Conservation (phyloP, 2,888 invertebrate genomes). For the Hirtodrosophila histrioides region DNA sequence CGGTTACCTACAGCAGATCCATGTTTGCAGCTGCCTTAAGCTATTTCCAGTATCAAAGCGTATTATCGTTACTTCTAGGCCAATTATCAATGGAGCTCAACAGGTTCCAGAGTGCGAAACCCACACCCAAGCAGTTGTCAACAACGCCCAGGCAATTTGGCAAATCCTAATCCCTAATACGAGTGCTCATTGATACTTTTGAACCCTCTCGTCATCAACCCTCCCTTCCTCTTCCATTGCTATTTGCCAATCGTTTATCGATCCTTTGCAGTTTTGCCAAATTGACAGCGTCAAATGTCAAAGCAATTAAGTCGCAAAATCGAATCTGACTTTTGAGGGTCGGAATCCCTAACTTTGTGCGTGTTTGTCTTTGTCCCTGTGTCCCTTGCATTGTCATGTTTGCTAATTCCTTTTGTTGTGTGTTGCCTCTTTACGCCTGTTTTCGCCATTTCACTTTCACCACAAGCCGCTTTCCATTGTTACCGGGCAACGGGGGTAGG, state of each 20-base stretch:
- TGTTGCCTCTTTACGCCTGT: slow-evolving; percentile 43
- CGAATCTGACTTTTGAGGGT: slow-evolving; percentile 49
- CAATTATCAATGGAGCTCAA: slow-evolving; percentile 47
- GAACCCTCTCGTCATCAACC: slow-evolving; percentile 36
- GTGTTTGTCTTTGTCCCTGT: slow-evolving; percentile 47
- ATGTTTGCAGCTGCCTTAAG: slow-evolving; percentile 39
- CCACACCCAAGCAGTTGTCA: slow-evolving; percentile 9
- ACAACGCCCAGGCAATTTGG: slow-evolving; percentile 57
- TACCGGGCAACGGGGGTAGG: slow-evolving; percentile 28
- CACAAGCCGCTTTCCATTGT: slow-evolving; percentile 58
- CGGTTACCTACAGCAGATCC: slow-evolving; percentile 7
- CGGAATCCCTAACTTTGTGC: slow-evolving; percentile 28
- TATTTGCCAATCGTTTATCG: slow-evolving; percentile 66
- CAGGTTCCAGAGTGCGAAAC: slow-evolving; percentile 43
- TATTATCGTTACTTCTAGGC: slow-evolving; percentile 4
- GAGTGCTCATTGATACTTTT: slow-evolving; percentile 5
- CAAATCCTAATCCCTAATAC: slow-evolving; percentile 24
- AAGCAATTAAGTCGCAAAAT: slow-evolving; percentile 75
- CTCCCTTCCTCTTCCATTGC: slow-evolving; percentile 40
- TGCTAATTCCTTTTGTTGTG: slow-evolving; percentile 74
- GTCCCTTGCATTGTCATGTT: slow-evolving; percentile 76
- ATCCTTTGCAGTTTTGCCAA: slow-evolving; percentile 60
- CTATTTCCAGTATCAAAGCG: neutral
- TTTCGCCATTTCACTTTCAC: slow-evolving; percentile 76
- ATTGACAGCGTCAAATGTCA: slow-evolving; percentile 77